Evolutionary conservation across 2,888 invertebrate genomes (phyloP), one percentile per base, ranked within the genome.

Genomic region (Cecidostiba fungosa): DNA sequence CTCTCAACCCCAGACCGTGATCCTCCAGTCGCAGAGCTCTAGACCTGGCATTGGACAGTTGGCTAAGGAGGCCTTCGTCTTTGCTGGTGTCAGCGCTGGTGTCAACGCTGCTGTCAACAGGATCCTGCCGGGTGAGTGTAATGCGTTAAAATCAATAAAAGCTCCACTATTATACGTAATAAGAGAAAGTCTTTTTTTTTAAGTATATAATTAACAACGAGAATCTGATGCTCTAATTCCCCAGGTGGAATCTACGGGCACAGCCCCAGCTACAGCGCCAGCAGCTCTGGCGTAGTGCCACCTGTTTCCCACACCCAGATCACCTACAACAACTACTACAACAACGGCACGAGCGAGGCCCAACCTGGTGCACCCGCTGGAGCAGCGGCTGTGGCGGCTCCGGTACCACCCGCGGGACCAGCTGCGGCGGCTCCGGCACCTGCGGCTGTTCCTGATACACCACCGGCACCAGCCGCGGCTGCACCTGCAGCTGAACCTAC

Each of bases 41-140:
- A 89, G 90, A 36, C 93, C 93, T 16, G 93, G 93, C 16, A 92
- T 93, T 32, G 93, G 93, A 0, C 93, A 93, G 85, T 86, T 93
- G 6, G 93, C 93, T 5, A 93, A 93, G 87, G 93, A 93, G 86
- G 93, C 93, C 14, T 91, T 93, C 39, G 93, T 93, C 0, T 93
- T 88, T 23, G 92, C 93, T 23, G 93, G 92, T 4, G 92, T 92
- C 0, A 92, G 91, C 86, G 93, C 92, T 0, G 92, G 93, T 2
- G 93, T 93, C 6, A 93, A 93, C 59, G 93, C 93, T 2, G 93
- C 92, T 1, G 93, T 92, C 3, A 93, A 91, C 69, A 89, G 93
- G 84, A 81, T 93, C 29, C 47, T 93, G 4, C 92, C 93, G 0
- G 92, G 92, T 84, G 88, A 78, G 89, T 66, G 88, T 47, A 89